Evolutionary conservation across 2,888 invertebrate species (phyloP).

Genomic region (Acleris emargana): DNA sequence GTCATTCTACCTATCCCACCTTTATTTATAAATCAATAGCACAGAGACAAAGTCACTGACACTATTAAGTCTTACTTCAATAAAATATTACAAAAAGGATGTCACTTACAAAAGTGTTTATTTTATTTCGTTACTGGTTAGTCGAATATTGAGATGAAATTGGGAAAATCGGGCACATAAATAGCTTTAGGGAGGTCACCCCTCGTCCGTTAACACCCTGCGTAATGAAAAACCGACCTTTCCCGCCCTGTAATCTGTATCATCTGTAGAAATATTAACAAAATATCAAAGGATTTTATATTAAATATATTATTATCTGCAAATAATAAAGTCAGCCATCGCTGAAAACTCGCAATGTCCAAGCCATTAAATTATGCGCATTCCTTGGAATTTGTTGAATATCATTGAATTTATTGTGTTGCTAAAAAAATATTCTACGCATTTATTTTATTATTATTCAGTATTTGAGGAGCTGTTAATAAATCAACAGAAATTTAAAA

Average conservation of each 20-base stretch:
- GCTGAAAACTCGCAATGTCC: too few species aligned
- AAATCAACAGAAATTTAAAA: too few species aligned
- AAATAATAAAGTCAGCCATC: neutral
- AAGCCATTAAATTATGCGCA: too few species aligned
- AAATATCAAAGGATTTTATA: neutral
- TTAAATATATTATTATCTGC: neutral
- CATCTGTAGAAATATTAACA: constrained; percentile 9
- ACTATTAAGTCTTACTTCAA: neutral
- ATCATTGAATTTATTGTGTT: too few species aligned
- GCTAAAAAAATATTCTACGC: too few species aligned
- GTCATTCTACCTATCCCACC: too few species aligned
- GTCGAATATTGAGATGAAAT: constrained; percentile 20
- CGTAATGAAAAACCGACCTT: constrained; percentile 30
- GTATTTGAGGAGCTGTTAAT: too few species aligned
- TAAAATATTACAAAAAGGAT: neutral
- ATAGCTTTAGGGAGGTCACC: constrained; percentile 24
- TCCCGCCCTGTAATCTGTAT: constrained; percentile 8
- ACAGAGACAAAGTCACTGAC: too few species aligned
- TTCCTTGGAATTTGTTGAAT: too few species aligned
- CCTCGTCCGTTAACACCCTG: constrained; percentile 23
- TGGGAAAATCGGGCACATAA: constrained; percentile 21
- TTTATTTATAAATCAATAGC: too few species aligned
- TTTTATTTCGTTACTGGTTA: constrained; percentile 20
- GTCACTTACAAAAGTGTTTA: neutral
- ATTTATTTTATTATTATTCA: too few species aligned